Evolutionary conservation across 2,113 vertebrate genomes (phyloP).

Genomic region (Corythornis madagascariensis): DNA sequence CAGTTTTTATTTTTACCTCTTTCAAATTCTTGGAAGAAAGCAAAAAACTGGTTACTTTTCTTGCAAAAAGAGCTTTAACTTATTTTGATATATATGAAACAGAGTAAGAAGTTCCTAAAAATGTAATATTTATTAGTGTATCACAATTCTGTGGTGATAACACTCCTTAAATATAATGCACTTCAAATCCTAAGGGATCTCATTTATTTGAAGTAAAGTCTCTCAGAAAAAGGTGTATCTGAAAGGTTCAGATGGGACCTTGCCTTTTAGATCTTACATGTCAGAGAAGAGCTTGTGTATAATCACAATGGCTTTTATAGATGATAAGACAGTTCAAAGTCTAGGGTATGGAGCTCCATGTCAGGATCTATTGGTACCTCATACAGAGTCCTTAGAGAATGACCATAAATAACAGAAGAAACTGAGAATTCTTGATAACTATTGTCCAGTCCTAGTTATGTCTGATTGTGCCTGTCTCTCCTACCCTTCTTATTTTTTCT

Average conservation of each 20-base stretch:
- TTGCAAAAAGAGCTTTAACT: background rate
- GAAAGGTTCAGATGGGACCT: conserved; percentile 12
- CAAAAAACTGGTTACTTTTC: background rate
- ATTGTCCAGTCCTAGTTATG: background rate
- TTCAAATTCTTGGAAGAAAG: background rate
- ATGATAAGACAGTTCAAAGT: conserved; percentile 14
- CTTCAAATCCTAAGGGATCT: conserved; percentile 7
- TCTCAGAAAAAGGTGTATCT: conserved; percentile 11
- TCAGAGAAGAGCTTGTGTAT: background rate
- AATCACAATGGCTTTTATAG: background rate
- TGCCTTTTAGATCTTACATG: conserved; percentile 10
- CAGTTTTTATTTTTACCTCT: background rate
- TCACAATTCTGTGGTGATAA: conserved; percentile 8
- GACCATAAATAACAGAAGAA: background rate
- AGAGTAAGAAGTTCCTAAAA: conserved; percentile 18
- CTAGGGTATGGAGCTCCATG: background rate
- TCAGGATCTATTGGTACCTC: background rate
- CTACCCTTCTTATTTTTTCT: background rate
- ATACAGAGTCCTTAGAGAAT: background rate
- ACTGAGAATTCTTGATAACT: background rate
- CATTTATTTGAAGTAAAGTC: conserved; percentile 50
- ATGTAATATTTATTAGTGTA: conserved; percentile 45
- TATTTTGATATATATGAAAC: background rate
- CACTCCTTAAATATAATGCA: conserved; percentile 28
- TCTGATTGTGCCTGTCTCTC: background rate